Evolutionary conservation across 2,888 invertebrate species (phyloP).

Genomic region (Drosophila incognita): DNA sequence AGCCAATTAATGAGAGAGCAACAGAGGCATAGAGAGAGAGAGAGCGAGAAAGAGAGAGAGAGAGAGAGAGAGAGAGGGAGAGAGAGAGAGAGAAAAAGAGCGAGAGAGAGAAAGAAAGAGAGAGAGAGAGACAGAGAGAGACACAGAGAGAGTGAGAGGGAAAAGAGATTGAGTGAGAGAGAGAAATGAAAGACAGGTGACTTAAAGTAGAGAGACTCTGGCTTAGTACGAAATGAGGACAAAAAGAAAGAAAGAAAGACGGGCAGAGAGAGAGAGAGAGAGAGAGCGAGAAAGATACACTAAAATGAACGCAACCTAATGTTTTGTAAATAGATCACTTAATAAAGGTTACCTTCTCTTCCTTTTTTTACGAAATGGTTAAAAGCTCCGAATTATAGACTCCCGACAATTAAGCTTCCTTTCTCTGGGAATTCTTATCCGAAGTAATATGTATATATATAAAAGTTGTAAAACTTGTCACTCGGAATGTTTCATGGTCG

Average conservation of each 20-base stretch:
- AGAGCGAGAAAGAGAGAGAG: too few species aligned
- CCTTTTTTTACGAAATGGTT: neutral
- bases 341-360: neutral
- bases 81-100: neutral
- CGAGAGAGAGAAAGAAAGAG: neutral
- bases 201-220: neutral
- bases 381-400: neutral
- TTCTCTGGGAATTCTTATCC: neutral
- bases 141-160: neutral
- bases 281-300: neutral
- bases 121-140: neutral
- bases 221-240: neutral
- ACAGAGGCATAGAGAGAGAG: neutral
- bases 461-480: slow-evolving; percentile 43
- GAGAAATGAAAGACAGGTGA: neutral
- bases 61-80: neutral
- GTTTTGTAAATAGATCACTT: neutral
- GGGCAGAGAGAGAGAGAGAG: too few species aligned
- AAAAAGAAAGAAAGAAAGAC: neutral
- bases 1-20: neutral
- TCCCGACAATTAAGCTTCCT: neutral
- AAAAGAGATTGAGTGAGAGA: neutral
- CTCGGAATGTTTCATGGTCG: slow-evolving; percentile 49
- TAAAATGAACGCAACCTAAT: neutral
- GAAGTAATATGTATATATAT: neutral